phyloP scores from a whole-genome alignment of 2,888 invertebrate species.

The Tethea ocularis region DNA sequence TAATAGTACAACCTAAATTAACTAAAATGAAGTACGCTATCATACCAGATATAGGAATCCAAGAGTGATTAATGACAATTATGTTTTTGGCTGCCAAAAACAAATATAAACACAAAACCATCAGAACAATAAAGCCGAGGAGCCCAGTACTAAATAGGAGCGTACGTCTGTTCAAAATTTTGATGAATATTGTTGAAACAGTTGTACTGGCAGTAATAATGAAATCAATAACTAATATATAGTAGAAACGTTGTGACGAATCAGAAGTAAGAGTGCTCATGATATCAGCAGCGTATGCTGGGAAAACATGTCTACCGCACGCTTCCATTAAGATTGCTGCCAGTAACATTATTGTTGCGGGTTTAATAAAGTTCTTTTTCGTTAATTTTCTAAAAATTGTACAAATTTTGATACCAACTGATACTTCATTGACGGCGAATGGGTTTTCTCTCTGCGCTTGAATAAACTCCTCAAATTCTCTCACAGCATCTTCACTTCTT shows the following conservation, averaged over 20 bases:
- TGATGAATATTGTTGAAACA: conserved; percentile 29
- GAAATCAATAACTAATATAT: conserved; percentile 41
- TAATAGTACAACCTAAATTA: conserved; percentile 42
- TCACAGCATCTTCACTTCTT: conserved; percentile 30
- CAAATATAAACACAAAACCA: conserved; percentile 31
- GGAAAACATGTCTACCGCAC: conserved; percentile 44
- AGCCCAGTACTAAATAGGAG: conserved; percentile 46
- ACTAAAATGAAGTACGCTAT: conserved; percentile 36
- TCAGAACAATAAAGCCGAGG: conserved; percentile 30
- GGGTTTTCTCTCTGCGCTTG: conserved; percentile 31
- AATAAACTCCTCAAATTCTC: conserved; percentile 43
- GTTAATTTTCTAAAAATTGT: conserved; percentile 27
- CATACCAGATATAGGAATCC: conserved; percentile 36
- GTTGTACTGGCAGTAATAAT: conserved; percentile 32
- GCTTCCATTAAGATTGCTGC: conserved; percentile 37
- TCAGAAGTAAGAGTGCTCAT: conserved; percentile 36
- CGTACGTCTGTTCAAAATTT: conserved; percentile 33
- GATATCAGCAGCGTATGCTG: conserved; percentile 46
- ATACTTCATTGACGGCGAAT: neutral
- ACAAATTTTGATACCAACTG: conserved; percentile 10
- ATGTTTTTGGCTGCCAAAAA: conserved; percentile 21
- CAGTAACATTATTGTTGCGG: conserved; percentile 32
- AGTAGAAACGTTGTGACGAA: conserved; percentile 31
- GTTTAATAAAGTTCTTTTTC: conserved; percentile 35
- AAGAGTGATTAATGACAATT: conserved; percentile 24